A percentile compares a stretch with the other conserved stretches of the same genome.
Evolutionary conservation across 1,140 invertebrate species (phyloP).

Genomic region (Brachionus calyciflorus): DNA sequence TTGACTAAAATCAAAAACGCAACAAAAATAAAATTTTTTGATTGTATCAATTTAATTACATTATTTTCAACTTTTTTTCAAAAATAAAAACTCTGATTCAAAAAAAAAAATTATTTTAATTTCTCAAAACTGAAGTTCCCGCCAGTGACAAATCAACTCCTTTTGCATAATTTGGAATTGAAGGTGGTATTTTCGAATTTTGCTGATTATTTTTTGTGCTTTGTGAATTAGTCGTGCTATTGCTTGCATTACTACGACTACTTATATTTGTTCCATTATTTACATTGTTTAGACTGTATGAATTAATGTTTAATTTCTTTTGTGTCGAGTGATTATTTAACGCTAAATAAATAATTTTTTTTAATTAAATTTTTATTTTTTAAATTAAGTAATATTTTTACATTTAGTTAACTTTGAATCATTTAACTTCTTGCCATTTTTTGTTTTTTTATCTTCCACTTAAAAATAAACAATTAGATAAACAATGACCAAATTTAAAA

Average conservation of each 20-base stretch:
- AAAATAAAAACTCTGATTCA: background rate
- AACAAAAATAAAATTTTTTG: too few species aligned
- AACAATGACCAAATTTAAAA: background rate
- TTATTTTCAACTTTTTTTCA: background rate
- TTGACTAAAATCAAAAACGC: too few species aligned
- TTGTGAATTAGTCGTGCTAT: background rate
- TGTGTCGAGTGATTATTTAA: background rate
- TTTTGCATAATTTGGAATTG: conserved; percentile 24
- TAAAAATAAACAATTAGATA: background rate
- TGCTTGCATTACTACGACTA: background rate
- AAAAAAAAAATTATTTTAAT: background rate
- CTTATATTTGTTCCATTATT: background rate
- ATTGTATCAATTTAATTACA: too few species aligned
- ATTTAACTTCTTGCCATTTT: background rate
- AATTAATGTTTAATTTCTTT: background rate
- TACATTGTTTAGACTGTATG: conserved; percentile 16
- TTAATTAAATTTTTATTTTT: background rate
- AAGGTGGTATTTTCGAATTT: background rate
- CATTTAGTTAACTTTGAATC: background rate
- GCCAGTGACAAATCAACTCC: background rate
- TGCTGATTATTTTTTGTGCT: background rate
- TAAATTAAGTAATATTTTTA: too few species aligned
- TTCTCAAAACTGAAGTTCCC: conserved; percentile 16
- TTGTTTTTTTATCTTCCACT: background rate
- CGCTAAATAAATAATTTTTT: background rate